Conservation (phyloP, 2,113 vertebrate species). For the Menura novaehollandiae region DNA sequence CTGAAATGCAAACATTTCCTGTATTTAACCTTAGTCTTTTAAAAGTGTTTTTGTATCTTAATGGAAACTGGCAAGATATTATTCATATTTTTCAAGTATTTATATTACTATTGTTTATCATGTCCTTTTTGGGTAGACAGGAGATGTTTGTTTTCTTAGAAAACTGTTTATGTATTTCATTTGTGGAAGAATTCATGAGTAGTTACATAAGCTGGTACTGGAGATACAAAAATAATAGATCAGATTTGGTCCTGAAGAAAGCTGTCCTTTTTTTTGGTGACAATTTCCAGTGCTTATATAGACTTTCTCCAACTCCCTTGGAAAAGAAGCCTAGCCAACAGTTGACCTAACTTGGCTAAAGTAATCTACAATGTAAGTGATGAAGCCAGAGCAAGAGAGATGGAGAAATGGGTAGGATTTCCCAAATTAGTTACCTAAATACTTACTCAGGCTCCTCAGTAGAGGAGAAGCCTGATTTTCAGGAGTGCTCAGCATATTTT, state of each 20-base stretch:
- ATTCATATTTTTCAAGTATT: constrained; percentile 19
- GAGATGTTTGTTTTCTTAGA: constrained; percentile 20
- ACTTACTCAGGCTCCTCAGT: neutral
- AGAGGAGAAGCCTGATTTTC: neutral
- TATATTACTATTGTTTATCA: constrained; percentile 40
- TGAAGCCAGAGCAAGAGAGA: neutral
- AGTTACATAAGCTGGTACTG: neutral
- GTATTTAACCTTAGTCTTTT: neutral
- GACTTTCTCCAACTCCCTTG: neutral
- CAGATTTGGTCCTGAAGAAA: neutral
- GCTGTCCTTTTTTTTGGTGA: neutral
- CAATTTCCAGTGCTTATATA: neutral
- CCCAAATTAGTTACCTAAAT: neutral
- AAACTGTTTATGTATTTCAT: neutral
- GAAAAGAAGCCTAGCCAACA: neutral
- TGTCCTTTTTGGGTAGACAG: neutral
- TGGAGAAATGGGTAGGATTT: neutral
- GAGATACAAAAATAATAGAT: neutral
- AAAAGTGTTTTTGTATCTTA: constrained; percentile 12
- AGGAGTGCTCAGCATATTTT: neutral
- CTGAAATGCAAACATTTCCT: constrained; percentile 46
- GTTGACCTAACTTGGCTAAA: neutral
- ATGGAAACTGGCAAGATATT: constrained; percentile 23
- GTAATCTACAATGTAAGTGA: neutral
- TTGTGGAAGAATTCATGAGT: neutral